Conservation (phyloP, 2,888 invertebrate species). For the Amiota mariae region DNA sequence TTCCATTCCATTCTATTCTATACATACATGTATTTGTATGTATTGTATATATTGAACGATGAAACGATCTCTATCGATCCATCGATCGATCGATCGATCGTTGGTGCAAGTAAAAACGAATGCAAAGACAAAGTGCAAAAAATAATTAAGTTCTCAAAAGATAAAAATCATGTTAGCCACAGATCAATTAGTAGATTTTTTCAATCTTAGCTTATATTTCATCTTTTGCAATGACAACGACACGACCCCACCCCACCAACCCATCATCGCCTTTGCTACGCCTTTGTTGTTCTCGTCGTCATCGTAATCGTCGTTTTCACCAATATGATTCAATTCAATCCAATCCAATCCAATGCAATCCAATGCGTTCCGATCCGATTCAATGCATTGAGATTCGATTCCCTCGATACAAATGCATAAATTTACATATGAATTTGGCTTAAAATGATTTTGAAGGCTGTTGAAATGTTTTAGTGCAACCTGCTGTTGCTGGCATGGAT, state of each 20-base stretch:
- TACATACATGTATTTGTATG: no score
- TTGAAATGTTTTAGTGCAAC: constrained; percentile 63
- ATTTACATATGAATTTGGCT: constrained; percentile 68
- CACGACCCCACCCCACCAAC: constrained; percentile 27
- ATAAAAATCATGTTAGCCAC: constrained; percentile 71
- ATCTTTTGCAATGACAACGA: constrained; percentile 47
- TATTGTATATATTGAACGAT: no score
- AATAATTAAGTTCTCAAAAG: constrained; percentile 71
- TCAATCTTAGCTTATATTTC: constrained; percentile 58
- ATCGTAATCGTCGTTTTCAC: no score
- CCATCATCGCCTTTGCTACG: constrained; percentile 11
- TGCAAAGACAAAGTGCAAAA: constrained; percentile 38
- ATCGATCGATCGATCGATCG: no score
- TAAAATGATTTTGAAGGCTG: constrained; percentile 67
- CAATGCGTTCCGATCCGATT: not conserved
- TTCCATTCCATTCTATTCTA: no score
- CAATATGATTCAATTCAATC: not conserved
- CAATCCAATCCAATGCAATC: not conserved
- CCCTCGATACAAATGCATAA: constrained; percentile 48
- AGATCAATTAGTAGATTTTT: constrained; percentile 70
- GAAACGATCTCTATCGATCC: no score
- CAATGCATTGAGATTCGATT: not conserved
- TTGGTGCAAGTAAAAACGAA: not conserved
- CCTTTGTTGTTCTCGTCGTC: not conserved
- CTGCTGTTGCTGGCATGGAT: constrained; percentile 39